Base-by-base conservation (phyloP, 2,113 vertebrate genomes). In the Elephas maximus region DNA sequence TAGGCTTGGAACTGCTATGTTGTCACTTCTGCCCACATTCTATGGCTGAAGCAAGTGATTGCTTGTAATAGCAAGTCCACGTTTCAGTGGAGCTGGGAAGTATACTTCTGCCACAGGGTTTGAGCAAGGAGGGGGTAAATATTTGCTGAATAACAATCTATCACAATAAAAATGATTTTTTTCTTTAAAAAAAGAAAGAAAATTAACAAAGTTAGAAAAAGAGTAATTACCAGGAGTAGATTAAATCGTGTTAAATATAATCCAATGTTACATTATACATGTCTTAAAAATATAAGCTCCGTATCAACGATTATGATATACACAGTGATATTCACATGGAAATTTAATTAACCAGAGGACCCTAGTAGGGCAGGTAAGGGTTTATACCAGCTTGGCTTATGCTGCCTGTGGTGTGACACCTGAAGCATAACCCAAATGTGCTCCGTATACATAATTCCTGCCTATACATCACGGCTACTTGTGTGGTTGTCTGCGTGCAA, bases 401-500 rank as follows among this genome's bases (percentile, higher is more conserved):
- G 67, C 18, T 62, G 26, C 57, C 51, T 33, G 6, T 91, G 85
- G 48, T 93, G 62, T 83, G 83, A 91, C n/a, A 80, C 23, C 73
- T 57, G 85, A 71, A 88, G 26, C 86, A 80, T 91, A 76, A 93
- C 79, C 71, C 33, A 65, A 81, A 91, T 79, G 45, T 51, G 28
- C 14, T 53, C 48, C 28, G 30, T 20, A 44, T 51, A 3, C 44
- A 53, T 78, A 48, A 78, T 79, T 24, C 15, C 8, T 91, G 6
- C 79, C 23, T 82, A 12, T 93, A 37, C n/a, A 45, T 94, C 86
- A 71, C 74, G 90, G 77, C 91, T 88, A 85, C 62, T 97, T 90
- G 71, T 92, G 77, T 92, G 91, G 71, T 60, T 67, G 60, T 81
- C n/a, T 93, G 73, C 53, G 53, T 87, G 76, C 51, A 73, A 87